Base-by-base conservation (phyloP, 2,888 invertebrate species). In the Clanis bilineata region DNA sequence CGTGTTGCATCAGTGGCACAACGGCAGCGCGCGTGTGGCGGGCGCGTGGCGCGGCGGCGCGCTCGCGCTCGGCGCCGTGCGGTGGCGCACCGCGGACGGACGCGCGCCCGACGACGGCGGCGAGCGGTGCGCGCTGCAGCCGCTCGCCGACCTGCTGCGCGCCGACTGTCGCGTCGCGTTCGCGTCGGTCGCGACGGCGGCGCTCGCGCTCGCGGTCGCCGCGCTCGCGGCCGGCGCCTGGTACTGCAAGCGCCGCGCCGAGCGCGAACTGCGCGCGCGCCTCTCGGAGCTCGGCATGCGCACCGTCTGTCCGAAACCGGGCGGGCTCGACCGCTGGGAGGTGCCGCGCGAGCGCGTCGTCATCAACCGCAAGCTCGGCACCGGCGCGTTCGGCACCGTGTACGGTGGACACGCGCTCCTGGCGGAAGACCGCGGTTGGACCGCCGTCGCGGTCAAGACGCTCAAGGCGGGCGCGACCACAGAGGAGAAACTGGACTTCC, bases 301-400 rank as follows among this genome's bases (percentile, higher is more conserved):
- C 47, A 63, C 70, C 81, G 90, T 71, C 21, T 70, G 70, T 2
- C 78, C 78, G 1, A 76, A 79, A 67, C 75, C 79, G 6, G 76
- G 74, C n/a, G 86, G 82, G 0, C 87, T 97, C 39, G 97, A 97
- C 81, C 96, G 96, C 74, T 98, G 97, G 97, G 98, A 98, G 84
- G 93, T 98, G 55, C 94, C 96, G 0, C 93, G 97, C 58, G 96
- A 97, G 72, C 93, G 95, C 59, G 96, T 98, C 28, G 97, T 97
- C 21, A 95, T 97, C 66, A 97, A 97, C 88, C 93, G 97, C 21
- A 96, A 95, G 79, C 88, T 98, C 22, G 98, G 96, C 7, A 96
- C 97, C 82, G 98, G 98, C 15, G 98, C 98, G 0, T 98, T 98
- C 82, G 98, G 98, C 6, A 97, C 96, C 0, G 98, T 98, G 1